Base-by-base conservation (phyloP, 2,888 invertebrate species). In the Anodontia alba region DNA sequence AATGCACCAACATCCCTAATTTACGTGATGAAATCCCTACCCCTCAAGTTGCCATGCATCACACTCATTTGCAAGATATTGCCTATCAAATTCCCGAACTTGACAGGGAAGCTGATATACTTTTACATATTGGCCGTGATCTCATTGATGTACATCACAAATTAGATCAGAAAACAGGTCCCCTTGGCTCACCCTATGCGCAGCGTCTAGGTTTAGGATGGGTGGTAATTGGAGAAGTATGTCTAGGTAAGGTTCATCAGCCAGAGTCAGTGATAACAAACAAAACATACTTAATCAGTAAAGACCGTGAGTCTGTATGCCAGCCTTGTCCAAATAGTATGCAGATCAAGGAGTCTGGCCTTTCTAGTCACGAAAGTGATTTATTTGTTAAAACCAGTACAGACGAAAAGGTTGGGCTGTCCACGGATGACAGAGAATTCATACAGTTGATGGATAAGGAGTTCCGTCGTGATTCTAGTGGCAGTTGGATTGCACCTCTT, bases 351-450 rank as follows among this genome's bases (percentile, higher is more conserved):
- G 46, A 46, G 20, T 8, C n/a, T 12, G 17, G n/a, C 17, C 8
- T 20, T 20, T 57, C 15, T 26, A 51, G 43, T 76, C 79, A 36
- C 73, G 80, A 12, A 76, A 68, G 17, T 46, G 20, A 20, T 20
- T 12, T 62, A 33, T 62, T 62, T n/a, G 2, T 33, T 12, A 8
- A 12, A 5, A 38, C 38, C 12, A 38, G 38, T 38, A 12, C 23
- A 23, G 57, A 57, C 26, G 57, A 57, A 29, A 26, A 17, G 1
- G 23, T 57, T 67, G 84, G 81, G 20, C 49, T 84, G 1, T 36
- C 57, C 26, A 26, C 8, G 75, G 78, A 42, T 3, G 81, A 81
- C 66, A 54, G 75, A 46, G 29, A 33, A 20, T 81, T 81, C 46
- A 29, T 81, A 10, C 17, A 72, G 1, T 42, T 72, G 26, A 75